A percentile compares a stretch with the other conserved stretches of the same genome.
Evolutionary conservation across 2,888 invertebrate genomes (phyloP).

Genomic region (Tolmerus cingulatus): DNA sequence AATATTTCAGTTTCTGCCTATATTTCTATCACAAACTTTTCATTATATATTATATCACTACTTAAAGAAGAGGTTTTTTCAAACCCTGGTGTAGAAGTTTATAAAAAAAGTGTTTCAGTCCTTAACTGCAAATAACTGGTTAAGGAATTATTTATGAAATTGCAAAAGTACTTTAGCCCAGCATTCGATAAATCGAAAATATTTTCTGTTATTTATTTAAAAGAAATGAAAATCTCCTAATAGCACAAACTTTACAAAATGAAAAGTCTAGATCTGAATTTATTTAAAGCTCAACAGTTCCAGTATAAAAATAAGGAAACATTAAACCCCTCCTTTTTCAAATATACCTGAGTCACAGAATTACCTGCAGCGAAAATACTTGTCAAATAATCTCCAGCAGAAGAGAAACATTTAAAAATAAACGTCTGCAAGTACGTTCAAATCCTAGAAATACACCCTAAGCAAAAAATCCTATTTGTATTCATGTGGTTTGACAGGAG

Average conservation of each 20-base stretch:
- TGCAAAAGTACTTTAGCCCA: not conserved
- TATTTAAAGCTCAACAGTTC: not conserved
- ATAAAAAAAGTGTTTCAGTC: no score
- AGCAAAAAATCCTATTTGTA: not conserved
- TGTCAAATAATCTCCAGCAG: not conserved
- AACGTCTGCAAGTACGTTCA: not conserved
- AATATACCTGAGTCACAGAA: not conserved
- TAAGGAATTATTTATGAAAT: not conserved
- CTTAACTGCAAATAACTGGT: not conserved
- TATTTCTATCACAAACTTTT: no score
- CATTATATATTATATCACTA: no score
- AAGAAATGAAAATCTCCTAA: not conserved
- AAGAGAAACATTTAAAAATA: not conserved
- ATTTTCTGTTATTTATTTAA: not conserved
- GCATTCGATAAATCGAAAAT: not conserved
- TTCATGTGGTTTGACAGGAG: not conserved
- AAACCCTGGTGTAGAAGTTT: no score
- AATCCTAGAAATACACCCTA: not conserved
- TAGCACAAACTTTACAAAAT: not conserved
- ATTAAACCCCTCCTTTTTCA: not conserved
- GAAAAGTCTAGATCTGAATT: not conserved
- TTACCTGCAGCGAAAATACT: not conserved
- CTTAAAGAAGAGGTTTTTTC: no score
- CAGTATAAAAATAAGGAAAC: not conserved
- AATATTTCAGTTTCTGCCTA: no score